Percentiles rank a stretch among this genome's conserved stretches.
These are phyloP conservation scores for Gavialis gangeticus DNA, from an alignment of 2,113 vertebrate species.

Conservation along the genomic window DNA sequence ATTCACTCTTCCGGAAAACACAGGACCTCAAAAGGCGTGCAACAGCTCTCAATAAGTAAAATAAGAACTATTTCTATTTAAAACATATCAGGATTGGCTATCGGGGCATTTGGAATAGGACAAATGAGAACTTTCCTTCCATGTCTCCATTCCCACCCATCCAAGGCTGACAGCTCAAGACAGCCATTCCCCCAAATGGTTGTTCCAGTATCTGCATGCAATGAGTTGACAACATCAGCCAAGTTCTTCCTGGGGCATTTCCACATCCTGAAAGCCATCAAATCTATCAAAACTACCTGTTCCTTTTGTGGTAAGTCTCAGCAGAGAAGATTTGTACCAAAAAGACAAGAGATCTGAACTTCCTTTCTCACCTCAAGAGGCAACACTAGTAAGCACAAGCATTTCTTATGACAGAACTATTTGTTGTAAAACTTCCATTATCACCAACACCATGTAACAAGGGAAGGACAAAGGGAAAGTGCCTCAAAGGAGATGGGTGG, in stretches of 20 bases:
- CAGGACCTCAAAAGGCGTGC: not conserved
- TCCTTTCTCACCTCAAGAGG: not conserved
- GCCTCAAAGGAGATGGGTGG: not conserved
- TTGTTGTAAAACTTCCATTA: not conserved
- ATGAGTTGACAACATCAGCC: not conserved
- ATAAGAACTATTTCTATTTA: not conserved
- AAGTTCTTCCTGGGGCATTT: not conserved
- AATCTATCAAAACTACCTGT: not conserved
- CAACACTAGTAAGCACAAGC: not conserved
- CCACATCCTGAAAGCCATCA: not conserved
- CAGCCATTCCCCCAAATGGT: not conserved
- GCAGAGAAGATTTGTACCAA: not conserved
- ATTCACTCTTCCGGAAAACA: not conserved
- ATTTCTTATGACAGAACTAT: not conserved
- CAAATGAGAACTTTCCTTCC: not conserved
- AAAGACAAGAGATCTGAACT: not conserved
- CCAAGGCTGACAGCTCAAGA: not conserved
- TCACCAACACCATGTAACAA: not conserved
- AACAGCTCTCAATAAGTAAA: constrained; percentile 9
- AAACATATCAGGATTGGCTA: not conserved
- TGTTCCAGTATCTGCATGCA: not conserved
- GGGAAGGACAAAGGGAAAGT: not conserved
- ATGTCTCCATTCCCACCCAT: constrained; percentile 3
- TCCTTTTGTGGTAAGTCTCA: not conserved
- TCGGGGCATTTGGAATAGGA: not conserved